Percentiles rank a stretch among this genome's conserved stretches.
phyloP scores from a whole-genome alignment of 1,140 invertebrate genomes.

The Gyrodactylus bullatarudis region DNA sequence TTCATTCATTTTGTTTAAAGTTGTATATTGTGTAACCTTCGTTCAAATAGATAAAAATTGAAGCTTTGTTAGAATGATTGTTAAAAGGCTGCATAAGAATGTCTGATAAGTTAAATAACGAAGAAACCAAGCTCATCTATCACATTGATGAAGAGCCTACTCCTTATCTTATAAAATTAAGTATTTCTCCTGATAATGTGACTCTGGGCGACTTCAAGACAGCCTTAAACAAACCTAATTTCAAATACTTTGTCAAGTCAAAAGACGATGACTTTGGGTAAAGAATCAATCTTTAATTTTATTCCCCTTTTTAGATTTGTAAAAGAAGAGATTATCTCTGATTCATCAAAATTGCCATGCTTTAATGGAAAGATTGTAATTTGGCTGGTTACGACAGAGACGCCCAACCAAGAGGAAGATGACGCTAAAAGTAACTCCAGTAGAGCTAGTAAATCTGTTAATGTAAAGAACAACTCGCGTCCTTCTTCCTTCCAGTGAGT shows the following conservation, averaged over 20 bases:
- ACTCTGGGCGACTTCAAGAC: slow-evolving; percentile 87
- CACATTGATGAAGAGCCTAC: slow-evolving; percentile 96
- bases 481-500: background rate
- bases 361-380: slow-evolving; percentile 84
- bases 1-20: too few relatives aligned
- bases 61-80: background rate
- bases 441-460: background rate
- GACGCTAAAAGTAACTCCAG: background rate
- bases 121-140: slow-evolving; percentile 93
- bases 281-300: slow-evolving; percentile 14
- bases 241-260: slow-evolving; percentile 80
- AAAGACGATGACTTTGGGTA: slow-evolving; percentile 96
- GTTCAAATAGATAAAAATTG: background rate
- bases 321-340: slow-evolving; percentile 87
- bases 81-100: background rate
- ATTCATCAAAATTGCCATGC: slow-evolving; percentile 63
- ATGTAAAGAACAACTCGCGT: too few relatives aligned
- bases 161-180: slow-evolving; percentile 81
- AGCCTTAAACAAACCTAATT: slow-evolving; percentile 68
- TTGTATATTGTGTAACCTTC: too few relatives aligned
- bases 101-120: slow-evolving; percentile 16
- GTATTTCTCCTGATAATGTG: slow-evolving; percentile 63
- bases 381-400: slow-evolving; percentile 31
- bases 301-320: slow-evolving; percentile 35
- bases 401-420: background rate